Conservation (phyloP, 2,113 vertebrate genomes). For the Plotosus lineatus region DNA sequence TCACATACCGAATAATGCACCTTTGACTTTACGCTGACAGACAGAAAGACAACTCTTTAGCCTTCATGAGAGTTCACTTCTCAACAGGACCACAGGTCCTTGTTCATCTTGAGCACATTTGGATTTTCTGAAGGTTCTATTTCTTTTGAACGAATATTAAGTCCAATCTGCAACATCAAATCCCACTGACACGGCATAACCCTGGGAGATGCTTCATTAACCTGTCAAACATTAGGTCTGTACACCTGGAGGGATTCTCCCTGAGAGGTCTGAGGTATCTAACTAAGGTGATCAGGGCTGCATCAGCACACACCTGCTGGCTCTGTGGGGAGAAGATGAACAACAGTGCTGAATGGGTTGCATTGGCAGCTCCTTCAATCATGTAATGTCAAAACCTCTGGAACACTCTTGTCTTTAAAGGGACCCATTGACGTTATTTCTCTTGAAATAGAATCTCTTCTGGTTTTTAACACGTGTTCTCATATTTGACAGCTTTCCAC, state of each 20-base stretch:
- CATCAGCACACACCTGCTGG: constrained; percentile 72
- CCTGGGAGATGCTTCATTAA: constrained; percentile 71
- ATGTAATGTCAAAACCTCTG: constrained; percentile 53
- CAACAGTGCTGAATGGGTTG: constrained; percentile 68
- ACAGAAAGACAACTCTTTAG: constrained; percentile 28
- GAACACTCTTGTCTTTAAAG: no score
- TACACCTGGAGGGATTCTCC: constrained; percentile 59
- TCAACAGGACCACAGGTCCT: neutral
- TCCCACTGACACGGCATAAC: constrained; percentile 65
- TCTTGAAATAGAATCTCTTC: no score
- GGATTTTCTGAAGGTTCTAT: constrained; percentile 3
- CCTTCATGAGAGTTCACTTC: constrained; percentile 1
- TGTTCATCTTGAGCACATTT: neutral
- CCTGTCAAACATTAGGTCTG: constrained; percentile 63
- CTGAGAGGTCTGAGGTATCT: constrained; percentile 53
- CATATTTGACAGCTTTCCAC: no score
- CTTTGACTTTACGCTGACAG: constrained; percentile 33
- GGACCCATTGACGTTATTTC: no score
- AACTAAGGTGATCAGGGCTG: constrained; percentile 75
- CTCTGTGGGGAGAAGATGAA: constrained; percentile 61
- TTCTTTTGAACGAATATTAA: constrained; percentile 66
- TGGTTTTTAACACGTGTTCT: no score
- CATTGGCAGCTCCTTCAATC: constrained; percentile 67
- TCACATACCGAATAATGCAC: constrained; percentile 45
- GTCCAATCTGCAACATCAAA: constrained; percentile 70